Percentiles rank a stretch among this genome's conserved stretches.
phyloP scores from a whole-genome alignment of 2,888 invertebrate genomes.

The Buathra laborator region DNA sequence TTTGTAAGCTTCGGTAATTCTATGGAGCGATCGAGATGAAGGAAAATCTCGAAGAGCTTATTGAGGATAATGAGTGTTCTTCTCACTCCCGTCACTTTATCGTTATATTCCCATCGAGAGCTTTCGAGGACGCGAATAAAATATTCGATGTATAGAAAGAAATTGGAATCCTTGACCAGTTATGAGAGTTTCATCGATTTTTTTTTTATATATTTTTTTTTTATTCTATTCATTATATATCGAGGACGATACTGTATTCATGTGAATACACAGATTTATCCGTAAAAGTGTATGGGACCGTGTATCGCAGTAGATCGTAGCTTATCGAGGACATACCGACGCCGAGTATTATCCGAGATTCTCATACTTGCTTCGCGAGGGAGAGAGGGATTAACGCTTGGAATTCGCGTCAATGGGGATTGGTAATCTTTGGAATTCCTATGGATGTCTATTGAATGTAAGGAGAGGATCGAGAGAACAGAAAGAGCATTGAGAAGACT shows the following conservation, averaged over 20 bases:
- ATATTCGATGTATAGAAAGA: slow-evolving; percentile 1
- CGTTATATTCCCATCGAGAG: background rate
- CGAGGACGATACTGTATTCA: background rate
- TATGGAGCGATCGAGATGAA: background rate
- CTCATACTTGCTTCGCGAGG: background rate
- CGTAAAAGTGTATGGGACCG: background rate
- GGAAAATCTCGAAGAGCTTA: slow-evolving; percentile 18
- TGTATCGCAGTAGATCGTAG: background rate
- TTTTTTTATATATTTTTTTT: background rate
- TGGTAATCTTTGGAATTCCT: background rate
- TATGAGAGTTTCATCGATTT: background rate
- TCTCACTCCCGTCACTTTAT: background rate
- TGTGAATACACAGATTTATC: background rate
- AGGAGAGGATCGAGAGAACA: background rate
- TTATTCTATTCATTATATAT: background rate
- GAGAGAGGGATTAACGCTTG: background rate
- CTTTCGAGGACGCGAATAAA: background rate
- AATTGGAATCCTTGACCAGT: background rate
- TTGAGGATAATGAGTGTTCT: background rate
- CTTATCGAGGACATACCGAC: background rate
- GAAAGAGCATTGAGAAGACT: background rate
- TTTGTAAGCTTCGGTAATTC: too few relatives aligned
- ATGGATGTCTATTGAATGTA: background rate
- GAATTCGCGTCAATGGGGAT: slow-evolving; percentile 3
- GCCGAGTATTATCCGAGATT: background rate